Percentiles rank a stretch among this genome's conserved stretches.
phyloP scores from a whole-genome alignment of 2,797 vertebrate species.

The Spea hammondii region DNA sequence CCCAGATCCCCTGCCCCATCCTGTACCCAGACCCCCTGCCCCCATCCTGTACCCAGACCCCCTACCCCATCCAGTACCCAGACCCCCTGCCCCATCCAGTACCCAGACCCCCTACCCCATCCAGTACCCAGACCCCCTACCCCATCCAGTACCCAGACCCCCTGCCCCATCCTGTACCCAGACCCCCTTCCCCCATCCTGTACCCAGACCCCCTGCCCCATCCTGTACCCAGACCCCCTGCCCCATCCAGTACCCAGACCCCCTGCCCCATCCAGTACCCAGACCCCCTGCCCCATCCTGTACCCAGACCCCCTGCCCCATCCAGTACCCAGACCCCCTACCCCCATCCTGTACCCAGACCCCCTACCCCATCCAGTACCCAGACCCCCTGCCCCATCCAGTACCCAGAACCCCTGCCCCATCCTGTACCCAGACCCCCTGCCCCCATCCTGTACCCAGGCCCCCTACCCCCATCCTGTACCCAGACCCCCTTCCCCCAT shows the following conservation, averaged over 20 bases:
- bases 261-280: not conserved
- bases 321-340: not conserved
- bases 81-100: not conserved
- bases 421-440: no score
- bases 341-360: not conserved
- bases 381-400: not conserved
- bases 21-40: no score
- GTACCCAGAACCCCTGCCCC: not conserved
- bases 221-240: not conserved
- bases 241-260: not conserved
- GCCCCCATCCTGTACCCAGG: no score
- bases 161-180: not conserved
- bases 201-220: not conserved
- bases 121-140: no score
- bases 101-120: not conserved
- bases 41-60: no score
- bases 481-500: not conserved
- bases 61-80: not conserved
- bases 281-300: not conserved
- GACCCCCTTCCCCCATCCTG: not conserved
- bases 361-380: not conserved
- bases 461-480: no score
- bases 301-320: not conserved
- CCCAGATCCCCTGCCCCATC: no score
- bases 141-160: not conserved